Evolutionary conservation across 2,797 vertebrate genomes (phyloP), one percentile per base, ranked within the genome.

Genomic region (Vultur gryphus): DNA sequence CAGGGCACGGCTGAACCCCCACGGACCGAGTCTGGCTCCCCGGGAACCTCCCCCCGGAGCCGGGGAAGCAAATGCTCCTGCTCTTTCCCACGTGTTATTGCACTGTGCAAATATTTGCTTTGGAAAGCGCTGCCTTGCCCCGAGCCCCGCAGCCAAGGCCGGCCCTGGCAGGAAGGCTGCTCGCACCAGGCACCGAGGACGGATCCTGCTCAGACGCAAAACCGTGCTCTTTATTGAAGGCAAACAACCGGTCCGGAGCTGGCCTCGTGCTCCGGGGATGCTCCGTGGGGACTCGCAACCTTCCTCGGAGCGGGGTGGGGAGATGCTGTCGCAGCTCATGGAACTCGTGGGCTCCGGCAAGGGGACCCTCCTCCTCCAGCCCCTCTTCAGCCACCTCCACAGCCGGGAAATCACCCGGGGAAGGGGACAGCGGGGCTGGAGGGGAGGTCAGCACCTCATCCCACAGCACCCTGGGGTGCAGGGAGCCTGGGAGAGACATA

Each of bases 281-380:
- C 11, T 55, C 84, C 0, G 0, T 0, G 17, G 26, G 35, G 24
- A 4, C 15, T 7, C 3, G 0, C 61, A 7, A 5, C 9, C 39
- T 39, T 25, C 55, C 64, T 41, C 1, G 0, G 78, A 10, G 41
- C 2, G 0, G 49, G 21, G 16, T 18, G 28, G 49, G 61, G 52
- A 15, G 65, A 26, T 11, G 69, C 51, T 43, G 39, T 41, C 5
- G 0, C 23, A 46, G 55, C 23, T 29, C 1, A 0, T 2, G 77
- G 48, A 19, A 33, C 7, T 7, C 0, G 2, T 0, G 87, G 64
- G 43, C 33, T 52, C 69, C 0, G 6, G 0, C 0, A 0, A 33
- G 29, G 65, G 54, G 19, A 69, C 8, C 21, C 16, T 59, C 33
- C 31, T 46, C 11, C 33, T 71, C 21, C 51, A 52, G 49, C 37